Percentiles rank a stretch among this genome's conserved stretches.
Evolutionary conservation across 2,888 invertebrate genomes (phyloP).

Genomic region (Saturnia pavonia): DNA sequence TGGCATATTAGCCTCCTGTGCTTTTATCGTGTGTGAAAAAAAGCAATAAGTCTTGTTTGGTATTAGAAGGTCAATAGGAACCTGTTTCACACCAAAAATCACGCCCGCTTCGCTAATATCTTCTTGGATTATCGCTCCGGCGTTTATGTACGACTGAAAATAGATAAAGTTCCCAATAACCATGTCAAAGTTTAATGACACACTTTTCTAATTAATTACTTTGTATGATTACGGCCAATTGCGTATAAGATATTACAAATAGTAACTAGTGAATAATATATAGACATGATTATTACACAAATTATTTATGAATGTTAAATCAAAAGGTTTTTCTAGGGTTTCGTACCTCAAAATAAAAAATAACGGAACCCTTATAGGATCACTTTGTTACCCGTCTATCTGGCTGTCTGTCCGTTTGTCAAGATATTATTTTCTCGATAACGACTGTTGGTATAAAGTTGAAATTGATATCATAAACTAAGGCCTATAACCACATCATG

Average conservation of each 20-base stretch:
- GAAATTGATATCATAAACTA: too few relatives aligned
- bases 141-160: slow-evolving; percentile 91
- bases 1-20: slow-evolving; percentile 99
- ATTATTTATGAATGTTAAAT: background rate
- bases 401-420: too few relatives aligned
- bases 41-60: slow-evolving; percentile 99
- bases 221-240: background rate
- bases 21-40: slow-evolving; percentile 99
- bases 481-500: too few relatives aligned
- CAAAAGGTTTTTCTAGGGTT: too few relatives aligned
- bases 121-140: slow-evolving; percentile 96
- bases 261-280: too few relatives aligned
- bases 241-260: background rate
- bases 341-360: too few relatives aligned
- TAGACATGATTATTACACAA: background rate
- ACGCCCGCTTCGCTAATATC: slow-evolving; percentile 98
- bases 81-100: slow-evolving; percentile 98
- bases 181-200: slow-evolving; percentile 20
- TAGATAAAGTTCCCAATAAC: slow-evolving; percentile 16
- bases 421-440: too few relatives aligned
- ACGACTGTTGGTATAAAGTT: too few relatives aligned
- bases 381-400: too few relatives aligned
- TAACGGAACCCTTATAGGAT: too few relatives aligned
- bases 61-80: slow-evolving; percentile 94
- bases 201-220: slow-evolving; percentile 15